These are phyloP conservation scores for Zaprionus ghesquierei DNA, from an alignment of 1,140 invertebrate genomes.

Conservation along the genomic window DNA sequence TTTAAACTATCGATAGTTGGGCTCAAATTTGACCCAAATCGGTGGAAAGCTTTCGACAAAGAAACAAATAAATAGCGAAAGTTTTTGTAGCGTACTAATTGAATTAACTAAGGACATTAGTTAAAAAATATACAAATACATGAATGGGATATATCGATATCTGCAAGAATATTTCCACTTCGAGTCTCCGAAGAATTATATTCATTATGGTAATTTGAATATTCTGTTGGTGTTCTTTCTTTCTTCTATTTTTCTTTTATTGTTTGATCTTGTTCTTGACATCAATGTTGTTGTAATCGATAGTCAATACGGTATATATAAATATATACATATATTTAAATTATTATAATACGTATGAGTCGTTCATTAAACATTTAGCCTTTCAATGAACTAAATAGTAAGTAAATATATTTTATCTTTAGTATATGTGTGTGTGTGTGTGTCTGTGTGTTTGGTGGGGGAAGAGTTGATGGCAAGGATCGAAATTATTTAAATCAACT, in stretches of 20 bases:
- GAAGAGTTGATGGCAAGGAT: not conserved
- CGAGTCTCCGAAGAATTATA: conserved; percentile 20
- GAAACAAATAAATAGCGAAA: not conserved
- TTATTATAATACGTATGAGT: conserved; percentile 69
- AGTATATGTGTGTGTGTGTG: conserved; percentile 29
- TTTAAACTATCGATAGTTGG: not conserved
- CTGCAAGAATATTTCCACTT: conserved; percentile 27
- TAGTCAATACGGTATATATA: conserved; percentile 32
- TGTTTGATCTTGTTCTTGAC: conserved; percentile 15
- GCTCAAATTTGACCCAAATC: not conserved
- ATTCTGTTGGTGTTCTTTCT: not conserved
- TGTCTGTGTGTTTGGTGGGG: too few species aligned
- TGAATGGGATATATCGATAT: not conserved
- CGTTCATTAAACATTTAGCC: conserved; percentile 45
- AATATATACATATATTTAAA: conserved; percentile 38
- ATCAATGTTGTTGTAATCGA: conserved; percentile 20
- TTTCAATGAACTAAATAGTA: conserved; percentile 66
- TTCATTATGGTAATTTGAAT: conserved; percentile 4
- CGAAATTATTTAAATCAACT: not conserved
- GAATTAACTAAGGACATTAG: not conserved
- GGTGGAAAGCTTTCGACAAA: not conserved
- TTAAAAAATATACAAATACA: not conserved
- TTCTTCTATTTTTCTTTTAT: conserved; percentile 4
- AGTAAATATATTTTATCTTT: conserved; percentile 37
- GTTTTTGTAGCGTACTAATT: not conserved